A percentile compares a stretch with the other conserved stretches of the same genome.
These are phyloP conservation scores for Tachina fera DNA, from an alignment of 2,888 invertebrate species.

Conservation along the genomic window DNA sequence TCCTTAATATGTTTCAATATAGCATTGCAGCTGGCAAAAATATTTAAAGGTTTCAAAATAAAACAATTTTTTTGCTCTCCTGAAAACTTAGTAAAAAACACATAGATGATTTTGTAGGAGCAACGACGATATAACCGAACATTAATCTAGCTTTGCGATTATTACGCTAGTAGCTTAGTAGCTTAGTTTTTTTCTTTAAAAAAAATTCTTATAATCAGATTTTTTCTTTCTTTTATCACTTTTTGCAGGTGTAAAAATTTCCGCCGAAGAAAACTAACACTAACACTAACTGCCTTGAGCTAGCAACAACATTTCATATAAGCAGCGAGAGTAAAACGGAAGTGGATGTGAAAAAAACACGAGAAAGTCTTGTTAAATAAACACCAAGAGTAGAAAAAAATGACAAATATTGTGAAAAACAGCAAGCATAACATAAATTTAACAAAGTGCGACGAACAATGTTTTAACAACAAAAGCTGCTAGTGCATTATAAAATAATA, in stretches of 20 bases:
- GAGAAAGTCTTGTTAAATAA: slow-evolving; percentile 20
- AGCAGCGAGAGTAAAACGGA: slow-evolving; percentile 14
- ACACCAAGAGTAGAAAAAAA: slow-evolving; percentile 20
- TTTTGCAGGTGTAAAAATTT: slow-evolving; percentile 41
- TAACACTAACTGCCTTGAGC: slow-evolving; percentile 33
- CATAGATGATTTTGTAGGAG: no score
- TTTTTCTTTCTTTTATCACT: slow-evolving; percentile 15
- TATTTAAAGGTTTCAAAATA: no score
- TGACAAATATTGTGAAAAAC: slow-evolving; percentile 60
- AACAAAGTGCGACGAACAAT: slow-evolving; percentile 61
- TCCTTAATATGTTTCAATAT: no score
- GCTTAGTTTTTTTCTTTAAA: background rate
- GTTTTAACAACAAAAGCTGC: slow-evolving; percentile 44
- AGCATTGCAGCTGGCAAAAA: no score
- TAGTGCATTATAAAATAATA: slow-evolving; percentile 6
- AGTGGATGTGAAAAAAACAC: slow-evolving; percentile 27
- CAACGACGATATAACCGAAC: no score
- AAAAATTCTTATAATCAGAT: background rate
- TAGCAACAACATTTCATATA: background rate
- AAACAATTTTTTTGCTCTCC: no score
- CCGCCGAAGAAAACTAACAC: slow-evolving; percentile 21
- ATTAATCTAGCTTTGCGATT: no score
- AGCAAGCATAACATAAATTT: slow-evolving; percentile 39
- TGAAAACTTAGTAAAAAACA: no score
- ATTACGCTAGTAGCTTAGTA: no score